phyloP scores from a whole-genome alignment of 2,113 vertebrate species.

The Gasterosteus nipponicus region DNA sequence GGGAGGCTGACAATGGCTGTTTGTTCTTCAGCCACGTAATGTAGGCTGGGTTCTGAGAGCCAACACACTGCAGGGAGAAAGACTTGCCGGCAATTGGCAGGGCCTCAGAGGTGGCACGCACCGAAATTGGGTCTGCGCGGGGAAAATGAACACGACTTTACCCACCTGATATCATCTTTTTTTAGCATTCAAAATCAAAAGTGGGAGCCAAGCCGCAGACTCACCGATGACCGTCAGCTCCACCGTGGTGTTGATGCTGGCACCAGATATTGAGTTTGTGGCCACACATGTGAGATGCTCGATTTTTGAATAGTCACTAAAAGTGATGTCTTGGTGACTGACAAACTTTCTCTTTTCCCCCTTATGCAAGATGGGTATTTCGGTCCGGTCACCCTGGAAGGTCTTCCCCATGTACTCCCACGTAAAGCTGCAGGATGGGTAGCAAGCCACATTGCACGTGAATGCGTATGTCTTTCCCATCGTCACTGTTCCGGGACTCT shows the following conservation, averaged over 20 bases:
- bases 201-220: background rate
- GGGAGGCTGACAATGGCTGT: background rate
- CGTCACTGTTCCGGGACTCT: conserved; percentile 19
- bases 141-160: background rate
- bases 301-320: background rate
- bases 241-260: background rate
- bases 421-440: conserved; percentile 38
- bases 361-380: conserved; percentile 12
- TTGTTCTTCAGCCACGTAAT: conserved; percentile 32
- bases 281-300: conserved; percentile 42
- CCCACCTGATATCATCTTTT: background rate
- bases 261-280: conserved; percentile 1
- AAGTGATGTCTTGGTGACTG: background rate
- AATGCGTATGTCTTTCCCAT: conserved; percentile 32
- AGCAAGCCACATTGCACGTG: conserved; percentile 38
- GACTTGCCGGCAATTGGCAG: background rate
- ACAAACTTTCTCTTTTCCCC: background rate
- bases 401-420: conserved; percentile 50
- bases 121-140: conserved; percentile 40
- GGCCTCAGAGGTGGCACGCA: conserved; percentile 17
- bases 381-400: conserved; percentile 21
- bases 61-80: conserved; percentile 45
- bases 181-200: background rate
- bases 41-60: conserved; percentile 35
- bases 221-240: conserved; percentile 34